These are phyloP conservation scores for Zaprionus kolodkinae DNA, from an alignment of 1,140 invertebrate species.

Conservation along the genomic window DNA sequence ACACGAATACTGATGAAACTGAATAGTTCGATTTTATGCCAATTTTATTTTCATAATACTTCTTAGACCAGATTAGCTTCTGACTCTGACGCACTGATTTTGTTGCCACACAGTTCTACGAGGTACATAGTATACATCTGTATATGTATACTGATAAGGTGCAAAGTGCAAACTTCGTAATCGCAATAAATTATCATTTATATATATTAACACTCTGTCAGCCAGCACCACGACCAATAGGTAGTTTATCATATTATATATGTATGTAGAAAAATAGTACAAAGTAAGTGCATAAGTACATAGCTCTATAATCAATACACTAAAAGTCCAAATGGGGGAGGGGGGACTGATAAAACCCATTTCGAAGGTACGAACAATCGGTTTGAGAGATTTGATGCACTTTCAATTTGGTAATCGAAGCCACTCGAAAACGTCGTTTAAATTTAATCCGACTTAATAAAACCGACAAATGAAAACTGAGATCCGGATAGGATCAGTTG, in stretches of 20 bases:
- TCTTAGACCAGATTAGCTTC: conserved; percentile 59
- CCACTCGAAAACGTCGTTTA: conserved; percentile 26
- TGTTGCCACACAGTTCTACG: conserved; percentile 1
- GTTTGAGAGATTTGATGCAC: conserved; percentile 13
- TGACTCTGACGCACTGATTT: neutral
- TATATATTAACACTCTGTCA: conserved; percentile 17
- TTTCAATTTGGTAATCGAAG: conserved; percentile 31
- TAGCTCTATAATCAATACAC: neutral
- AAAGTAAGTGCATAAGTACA: conserved; percentile 16
- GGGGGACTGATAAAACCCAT: conserved; percentile 45
- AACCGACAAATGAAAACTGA: conserved; percentile 23
- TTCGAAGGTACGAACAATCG: conserved; percentile 11
- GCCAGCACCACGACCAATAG: too few species aligned
- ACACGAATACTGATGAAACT: neutral
- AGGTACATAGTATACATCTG: neutral
- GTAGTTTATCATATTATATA: conserved; percentile 64
- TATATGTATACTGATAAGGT: conserved; percentile 45
- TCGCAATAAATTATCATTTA: conserved; percentile 41
- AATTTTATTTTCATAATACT: conserved; percentile 29
- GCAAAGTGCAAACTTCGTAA: conserved; percentile 70
- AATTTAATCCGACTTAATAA: conserved; percentile 1
- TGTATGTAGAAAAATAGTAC: conserved; percentile 6
- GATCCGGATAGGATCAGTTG: neutral
- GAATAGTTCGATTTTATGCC: neutral
- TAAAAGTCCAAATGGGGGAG: conserved; percentile 13